phyloP scores from a whole-genome alignment of 2,888 invertebrate species.

The Microchrysa polita region DNA sequence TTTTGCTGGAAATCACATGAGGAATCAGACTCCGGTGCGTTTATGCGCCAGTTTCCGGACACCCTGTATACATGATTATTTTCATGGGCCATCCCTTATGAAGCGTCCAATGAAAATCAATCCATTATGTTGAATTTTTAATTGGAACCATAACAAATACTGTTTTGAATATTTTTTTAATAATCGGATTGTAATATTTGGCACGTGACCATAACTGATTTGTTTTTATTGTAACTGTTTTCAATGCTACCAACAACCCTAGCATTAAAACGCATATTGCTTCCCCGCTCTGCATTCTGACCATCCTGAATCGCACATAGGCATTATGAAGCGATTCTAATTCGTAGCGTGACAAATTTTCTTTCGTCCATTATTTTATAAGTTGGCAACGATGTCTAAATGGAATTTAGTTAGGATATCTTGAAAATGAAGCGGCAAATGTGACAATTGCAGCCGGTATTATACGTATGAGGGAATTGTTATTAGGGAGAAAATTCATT shows the following conservation, averaged over 20 bases:
- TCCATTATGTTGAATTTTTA: too few species aligned
- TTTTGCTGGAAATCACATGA: too few species aligned
- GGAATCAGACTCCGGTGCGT: too few species aligned
- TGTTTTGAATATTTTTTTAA: conserved; percentile 42
- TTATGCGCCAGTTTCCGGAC: too few species aligned
- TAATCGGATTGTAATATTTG: conserved; percentile 56
- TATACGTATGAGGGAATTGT: background rate
- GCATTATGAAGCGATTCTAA: background rate
- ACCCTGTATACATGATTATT: too few species aligned
- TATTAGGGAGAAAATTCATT: background rate
- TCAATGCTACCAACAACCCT: conserved; percentile 28
- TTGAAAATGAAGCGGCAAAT: conserved; percentile 23
- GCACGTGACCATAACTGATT: conserved; percentile 65
- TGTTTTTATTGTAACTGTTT: conserved; percentile 58
- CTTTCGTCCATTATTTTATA: conserved; percentile 7
- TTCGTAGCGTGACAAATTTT: conserved; percentile 21
- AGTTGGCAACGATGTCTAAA: background rate
- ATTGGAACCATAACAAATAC: conserved; percentile 16
- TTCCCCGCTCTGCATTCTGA: background rate
- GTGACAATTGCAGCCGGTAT: conserved; percentile 30
- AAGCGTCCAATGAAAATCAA: too few species aligned
- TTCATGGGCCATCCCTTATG: too few species aligned
- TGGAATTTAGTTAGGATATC: background rate
- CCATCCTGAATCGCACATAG: background rate
- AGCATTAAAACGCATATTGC: background rate